Base-by-base conservation (phyloP, 2,888 invertebrate species). In the Mellilla xanthometata region DNA sequence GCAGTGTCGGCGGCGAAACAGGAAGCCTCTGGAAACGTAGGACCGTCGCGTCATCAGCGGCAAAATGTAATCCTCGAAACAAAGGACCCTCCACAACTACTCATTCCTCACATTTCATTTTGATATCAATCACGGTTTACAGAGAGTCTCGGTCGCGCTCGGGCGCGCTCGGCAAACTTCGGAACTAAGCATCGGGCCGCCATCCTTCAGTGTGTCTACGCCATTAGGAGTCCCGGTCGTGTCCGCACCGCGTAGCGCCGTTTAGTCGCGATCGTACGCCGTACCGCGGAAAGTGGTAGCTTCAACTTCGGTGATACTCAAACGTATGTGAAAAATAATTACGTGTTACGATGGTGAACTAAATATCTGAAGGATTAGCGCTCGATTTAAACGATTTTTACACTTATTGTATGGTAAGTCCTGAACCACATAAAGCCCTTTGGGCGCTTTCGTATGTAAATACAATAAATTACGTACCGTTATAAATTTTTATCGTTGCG, bases 61-160 rank as follows among this genome's bases (percentile, higher is more conserved):
- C 60, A 68, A 77, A 80, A 77, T 64, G 69, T 77, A 80, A 83
- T 81, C 78, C 78, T 79, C 77, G 71, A 84, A 85, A 89, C 86
- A 87, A 87, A 86, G 85, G 74, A 74, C 76, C 71, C 71, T 68
- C 68, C 65, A 65, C 70, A 83, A 84, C 85, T 87, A 85, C 77
- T 83, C 82, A 83, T 86, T 86, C 76, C 79, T 85, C 79, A 85
- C 85, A 87, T 88, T 86, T 86, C 86, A 87, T 89, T 19, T 88
- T 87, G 78, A 85, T 87, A 87, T 89, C 88, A 88, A 89, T 89
- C 88, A 87, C 85, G 67, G 80, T 80, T 81, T 80, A 81, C 75
- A 72, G 68, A 73, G 68, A 73, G 70, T 72, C 70, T 84, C 82
- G 83, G 78, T 46, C 38, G 49, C 42, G 54, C 48, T 85, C 88